A percentile compares a stretch with the other conserved stretches of the same genome.
Evolutionary conservation across 2,797 vertebrate species (phyloP).

Genomic region (Anisognathus igniventris): DNA sequence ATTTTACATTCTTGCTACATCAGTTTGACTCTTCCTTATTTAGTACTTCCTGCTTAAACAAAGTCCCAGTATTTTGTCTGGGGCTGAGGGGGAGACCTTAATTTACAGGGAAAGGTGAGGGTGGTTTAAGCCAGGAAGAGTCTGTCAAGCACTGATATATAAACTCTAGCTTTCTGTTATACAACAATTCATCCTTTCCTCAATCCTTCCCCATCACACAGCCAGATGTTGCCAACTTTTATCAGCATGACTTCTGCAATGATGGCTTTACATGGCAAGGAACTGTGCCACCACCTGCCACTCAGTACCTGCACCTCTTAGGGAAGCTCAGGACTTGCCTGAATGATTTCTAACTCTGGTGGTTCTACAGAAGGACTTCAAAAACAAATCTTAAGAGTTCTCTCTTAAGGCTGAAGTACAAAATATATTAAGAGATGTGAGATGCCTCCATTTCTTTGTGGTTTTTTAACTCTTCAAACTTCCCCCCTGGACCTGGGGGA

Average conservation of each 20-base stretch:
- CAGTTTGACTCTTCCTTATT: not conserved
- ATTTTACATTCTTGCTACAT: not conserved
- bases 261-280: not conserved
- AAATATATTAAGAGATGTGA: not conserved
- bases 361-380: not conserved
- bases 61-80: not conserved
- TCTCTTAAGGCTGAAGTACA: not conserved
- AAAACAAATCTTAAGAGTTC: not conserved
- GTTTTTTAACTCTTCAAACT: not conserved
- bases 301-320: not conserved
- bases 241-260: not conserved
- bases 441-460: not conserved
- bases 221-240: not conserved
- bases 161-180: not conserved
- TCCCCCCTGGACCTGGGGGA: not conserved
- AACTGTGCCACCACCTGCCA: not conserved
- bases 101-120: not conserved
- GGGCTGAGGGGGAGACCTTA: not conserved
- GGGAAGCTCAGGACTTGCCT: not conserved
- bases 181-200: not conserved
- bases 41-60: not conserved
- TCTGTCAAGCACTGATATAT: accelerated
- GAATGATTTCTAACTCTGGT: not conserved
- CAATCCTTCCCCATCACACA: not conserved
- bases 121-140: not conserved